Evolutionary conservation across 2,888 invertebrate genomes (phyloP), one percentile per base, ranked within the genome.

Genomic region (Drosophila cracens): DNA sequence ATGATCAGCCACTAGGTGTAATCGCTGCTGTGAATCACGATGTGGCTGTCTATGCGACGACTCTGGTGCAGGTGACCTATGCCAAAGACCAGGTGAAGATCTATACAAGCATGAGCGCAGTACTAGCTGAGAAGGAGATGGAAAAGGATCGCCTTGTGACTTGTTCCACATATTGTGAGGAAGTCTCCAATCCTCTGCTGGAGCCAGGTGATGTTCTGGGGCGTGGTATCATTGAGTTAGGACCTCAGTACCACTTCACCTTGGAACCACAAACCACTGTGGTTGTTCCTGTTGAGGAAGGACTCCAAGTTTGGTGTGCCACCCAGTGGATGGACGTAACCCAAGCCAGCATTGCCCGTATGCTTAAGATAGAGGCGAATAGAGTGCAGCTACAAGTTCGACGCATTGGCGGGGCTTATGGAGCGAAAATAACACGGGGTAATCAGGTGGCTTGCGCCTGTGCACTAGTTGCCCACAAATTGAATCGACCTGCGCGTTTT

Each of bases 351-450:
- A 93, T 96, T 16, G 94, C 96, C 0, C 87, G 93, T n/a, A 79
- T 79, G 78, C 66, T 79, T 0, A 76, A 81, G 4, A 82, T 96
- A 29, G 94, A 94, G 7, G 93, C 94, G 52, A 95, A 96, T 89
- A 94, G 96, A 33, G 94, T 97, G n/a, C 95, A 96, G 70, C 93
- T 97, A 0, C 92, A 94, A 34, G 96, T 97, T 0, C 94, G 95
- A 4, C 95, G 97, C 27, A 77, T 97, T 1, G 98, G 98, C 2
- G 98, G 98, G 10, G 96, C 93, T 0, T 98, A 96, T 91, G 98
- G 98, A 0, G 95, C 94, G 0, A 98, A 98, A 65, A 95, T 97
- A 58, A 94, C 95, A 0, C 94, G 97, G 10, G 91, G 94, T 4
- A 92, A 93, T 11, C 93, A 94, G 6, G 91, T 95, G 0, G 94